Base-by-base conservation (phyloP, 1,140 invertebrate genomes). In the Hycleus cichorii region DNA sequence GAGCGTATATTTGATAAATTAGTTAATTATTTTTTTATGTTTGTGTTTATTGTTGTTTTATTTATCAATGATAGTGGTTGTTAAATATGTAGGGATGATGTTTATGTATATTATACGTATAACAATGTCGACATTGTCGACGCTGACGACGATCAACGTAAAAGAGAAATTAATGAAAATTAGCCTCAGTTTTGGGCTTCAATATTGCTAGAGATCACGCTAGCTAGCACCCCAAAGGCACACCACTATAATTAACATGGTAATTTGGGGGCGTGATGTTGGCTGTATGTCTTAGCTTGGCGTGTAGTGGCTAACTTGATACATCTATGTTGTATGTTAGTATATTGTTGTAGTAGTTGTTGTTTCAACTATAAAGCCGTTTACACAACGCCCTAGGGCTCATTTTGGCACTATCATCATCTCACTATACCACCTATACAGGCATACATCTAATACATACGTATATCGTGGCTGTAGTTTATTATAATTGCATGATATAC, bases 191-290 rank as follows among this genome's bases (percentile, higher is more conserved):
- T 62, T 59, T 47, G 55, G 32, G 32, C 32, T 32, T 54, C 52
- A 60, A 67, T 67, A 67, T 67, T 67, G 60, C 66, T 58, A 44
- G 50, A 53, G 40, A 50, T 55, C 66, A 67, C 66, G 66, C 61
- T 58, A 67, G 42, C 45, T 47, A 58, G 51, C 58, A 64, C 58
- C 64, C 64, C 60, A 59, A 55, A 53, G 53, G 43, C 57, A 59
- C 57, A 59, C 51, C 58, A 49, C 59, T 65, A 64, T 73, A 72
- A 73, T 73, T 73, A 73, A 70, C 71, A 72, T 72, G 70, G 68
- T 73, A 73, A 73, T 73, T 71, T 72, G 66, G 68, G 68, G 71
- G 70, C 69, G 70, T 70, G 62, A 68, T 65, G 63, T 71, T 70
- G 67, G 69, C 69, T 66, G 68, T 70, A 69, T 62, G 64, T 68